phyloP scores from a whole-genome alignment of 2,797 vertebrate genomes.

The Sparidentex hasta region DNA sequence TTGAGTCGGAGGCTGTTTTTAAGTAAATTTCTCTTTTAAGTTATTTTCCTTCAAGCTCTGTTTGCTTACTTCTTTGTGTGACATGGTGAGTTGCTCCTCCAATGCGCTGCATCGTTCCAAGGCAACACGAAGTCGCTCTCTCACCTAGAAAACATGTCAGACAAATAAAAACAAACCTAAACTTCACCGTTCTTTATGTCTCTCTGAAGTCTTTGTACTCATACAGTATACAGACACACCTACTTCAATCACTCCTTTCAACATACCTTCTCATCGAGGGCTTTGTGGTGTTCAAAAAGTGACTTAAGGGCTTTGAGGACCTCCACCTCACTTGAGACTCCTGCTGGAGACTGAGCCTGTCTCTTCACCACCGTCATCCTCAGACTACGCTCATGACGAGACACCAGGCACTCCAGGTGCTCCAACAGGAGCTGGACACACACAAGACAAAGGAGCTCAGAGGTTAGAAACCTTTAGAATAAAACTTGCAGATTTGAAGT shows the following conservation, averaged over 20 bases:
- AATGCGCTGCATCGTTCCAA: conserved; percentile 95
- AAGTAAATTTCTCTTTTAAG: background rate
- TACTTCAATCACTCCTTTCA: background rate
- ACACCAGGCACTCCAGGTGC: conserved; percentile 97
- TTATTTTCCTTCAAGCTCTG: background rate
- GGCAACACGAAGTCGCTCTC: conserved; percentile 94
- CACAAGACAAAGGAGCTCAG: background rate
- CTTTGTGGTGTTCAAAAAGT: conserved; percentile 98
- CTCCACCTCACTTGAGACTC: conserved; percentile 98
- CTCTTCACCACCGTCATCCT: conserved; percentile 98
- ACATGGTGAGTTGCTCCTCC: conserved; percentile 93
- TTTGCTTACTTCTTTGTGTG: conserved; percentile 93
- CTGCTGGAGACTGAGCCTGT: conserved; percentile 97
- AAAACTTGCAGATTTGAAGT: background rate
- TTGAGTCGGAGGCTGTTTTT: background rate
- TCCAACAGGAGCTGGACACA: conserved; percentile 91
- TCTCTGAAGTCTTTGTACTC: background rate
- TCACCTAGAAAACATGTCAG: conserved; percentile 83
- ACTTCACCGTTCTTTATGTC: too few species aligned
- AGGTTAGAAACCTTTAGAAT: background rate
- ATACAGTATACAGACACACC: background rate
- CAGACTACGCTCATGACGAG: conserved; percentile 95
- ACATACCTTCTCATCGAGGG: conserved; percentile 96
- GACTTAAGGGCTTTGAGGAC: conserved; percentile 98
- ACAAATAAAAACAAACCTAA: background rate